Evolutionary conservation across 2,888 invertebrate species (phyloP).

Genomic region (Oligia latruncula): DNA sequence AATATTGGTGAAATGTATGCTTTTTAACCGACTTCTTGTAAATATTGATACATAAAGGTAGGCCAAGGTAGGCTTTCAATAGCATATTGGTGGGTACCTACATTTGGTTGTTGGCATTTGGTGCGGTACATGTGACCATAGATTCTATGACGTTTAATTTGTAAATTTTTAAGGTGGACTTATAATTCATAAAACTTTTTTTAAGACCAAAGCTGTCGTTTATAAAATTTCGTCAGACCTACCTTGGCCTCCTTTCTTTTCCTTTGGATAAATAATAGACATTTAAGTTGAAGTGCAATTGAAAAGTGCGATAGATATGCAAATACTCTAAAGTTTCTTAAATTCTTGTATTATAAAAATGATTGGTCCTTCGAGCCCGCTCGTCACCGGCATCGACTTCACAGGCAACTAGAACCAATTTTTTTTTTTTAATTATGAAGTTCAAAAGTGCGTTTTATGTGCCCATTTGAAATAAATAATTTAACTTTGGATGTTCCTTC

Average conservation of each 20-base stretch:
- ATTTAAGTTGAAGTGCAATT: neutral
- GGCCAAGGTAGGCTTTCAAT: constrained; percentile 64
- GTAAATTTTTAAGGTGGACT: neutral
- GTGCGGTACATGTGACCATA: constrained; percentile 25
- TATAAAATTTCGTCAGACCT: neutral
- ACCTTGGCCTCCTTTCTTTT: neutral
- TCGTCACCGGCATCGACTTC: no score
- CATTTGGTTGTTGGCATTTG: constrained; percentile 11
- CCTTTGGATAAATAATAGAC: neutral
- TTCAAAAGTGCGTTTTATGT: no score
- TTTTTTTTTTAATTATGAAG: no score
- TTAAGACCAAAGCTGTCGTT: neutral
- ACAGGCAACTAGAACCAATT: no score
- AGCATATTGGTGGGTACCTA: constrained; percentile 60
- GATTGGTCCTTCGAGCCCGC: neutral
- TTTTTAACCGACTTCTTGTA: constrained; percentile 14
- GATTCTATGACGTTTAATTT: neutral
- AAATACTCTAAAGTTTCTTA: neutral
- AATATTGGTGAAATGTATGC: constrained; percentile 15
- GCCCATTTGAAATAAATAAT: no score
- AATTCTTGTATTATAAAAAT: neutral
- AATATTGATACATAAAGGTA: constrained; percentile 46
- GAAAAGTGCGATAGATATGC: neutral
- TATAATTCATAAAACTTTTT: neutral
- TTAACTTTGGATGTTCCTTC: neutral